Percentiles rank a stretch among this genome's conserved stretches.
phyloP scores from a whole-genome alignment of 2,888 invertebrate species.

The Tetheella fluctuosa region DNA sequence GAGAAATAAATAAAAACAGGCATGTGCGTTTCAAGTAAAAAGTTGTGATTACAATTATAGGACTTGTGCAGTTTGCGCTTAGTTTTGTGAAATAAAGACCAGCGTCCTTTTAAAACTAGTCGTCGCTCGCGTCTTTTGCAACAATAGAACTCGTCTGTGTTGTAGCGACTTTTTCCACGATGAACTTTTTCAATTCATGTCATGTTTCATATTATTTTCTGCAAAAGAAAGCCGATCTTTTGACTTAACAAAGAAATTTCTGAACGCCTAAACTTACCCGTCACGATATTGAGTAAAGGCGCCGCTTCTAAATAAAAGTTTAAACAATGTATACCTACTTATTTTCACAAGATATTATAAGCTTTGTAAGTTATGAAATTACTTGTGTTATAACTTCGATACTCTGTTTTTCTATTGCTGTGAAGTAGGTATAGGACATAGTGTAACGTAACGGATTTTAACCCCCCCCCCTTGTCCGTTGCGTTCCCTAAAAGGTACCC shows the following conservation, averaged over 20 bases:
- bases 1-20: neutral
- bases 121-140: constrained; percentile 35
- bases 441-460: no score
- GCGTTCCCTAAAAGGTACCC: no score
- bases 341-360: constrained; percentile 4
- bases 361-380: constrained; percentile 27
- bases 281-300: constrained; percentile 47
- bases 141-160: constrained; percentile 50
- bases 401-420: constrained; percentile 13
- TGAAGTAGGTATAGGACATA: neutral
- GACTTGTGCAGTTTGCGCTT: constrained; percentile 15
- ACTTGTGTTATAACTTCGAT: constrained; percentile 29
- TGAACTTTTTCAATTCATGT: constrained; percentile 72
- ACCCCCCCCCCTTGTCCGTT: no score
- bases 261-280: constrained; percentile 54
- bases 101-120: constrained; percentile 35
- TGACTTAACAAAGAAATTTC: constrained; percentile 59
- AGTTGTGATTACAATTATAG: constrained; percentile 18
- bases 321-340: constrained; percentile 21
- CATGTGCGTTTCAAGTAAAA: neutral
- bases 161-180: constrained; percentile 50
- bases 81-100: constrained; percentile 23
- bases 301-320: constrained; percentile 58
- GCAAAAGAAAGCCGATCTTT: constrained; percentile 64
- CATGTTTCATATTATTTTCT: constrained; percentile 69